phyloP scores from a whole-genome alignment of 2,113 vertebrate species.

The Nesospiza acunhae region DNA sequence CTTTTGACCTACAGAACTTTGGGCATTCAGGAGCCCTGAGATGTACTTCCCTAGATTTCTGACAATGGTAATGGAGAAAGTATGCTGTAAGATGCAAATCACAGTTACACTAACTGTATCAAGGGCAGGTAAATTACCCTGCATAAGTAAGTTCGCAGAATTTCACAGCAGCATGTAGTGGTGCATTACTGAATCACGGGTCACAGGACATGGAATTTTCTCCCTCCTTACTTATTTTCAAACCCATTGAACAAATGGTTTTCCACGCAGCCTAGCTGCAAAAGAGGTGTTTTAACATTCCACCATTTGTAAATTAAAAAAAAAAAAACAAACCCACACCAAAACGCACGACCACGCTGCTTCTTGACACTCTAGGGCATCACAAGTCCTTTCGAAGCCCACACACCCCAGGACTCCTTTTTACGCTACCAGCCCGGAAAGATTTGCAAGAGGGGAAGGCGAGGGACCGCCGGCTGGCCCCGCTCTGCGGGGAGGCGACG shows the following conservation, averaged over 20 bases:
- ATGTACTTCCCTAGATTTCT: background rate
- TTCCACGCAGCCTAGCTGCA: background rate
- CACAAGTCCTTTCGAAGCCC: background rate
- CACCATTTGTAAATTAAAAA: background rate
- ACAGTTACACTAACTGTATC: background rate
- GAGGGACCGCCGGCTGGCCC: background rate
- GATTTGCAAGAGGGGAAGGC: background rate
- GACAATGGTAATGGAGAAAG: background rate
- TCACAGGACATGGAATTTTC: background rate
- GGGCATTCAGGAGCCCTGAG: background rate
- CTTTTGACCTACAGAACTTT: rapidly evolving
- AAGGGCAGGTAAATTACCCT: background rate
- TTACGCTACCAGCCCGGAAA: background rate
- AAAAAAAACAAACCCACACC: background rate
- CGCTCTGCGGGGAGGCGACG: background rate
- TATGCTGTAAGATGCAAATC: background rate
- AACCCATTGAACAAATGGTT: background rate
- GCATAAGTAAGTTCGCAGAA: background rate
- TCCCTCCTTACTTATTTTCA: background rate
- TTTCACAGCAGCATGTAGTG: rapidly evolving
- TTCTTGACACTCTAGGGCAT: background rate
- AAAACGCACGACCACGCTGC: rapidly evolving
- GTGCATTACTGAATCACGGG: background rate
- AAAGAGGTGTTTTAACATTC: background rate
- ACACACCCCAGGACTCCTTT: background rate